phyloP scores from a whole-genome alignment of 2,888 invertebrate species.

The Andrena marginata region DNA sequence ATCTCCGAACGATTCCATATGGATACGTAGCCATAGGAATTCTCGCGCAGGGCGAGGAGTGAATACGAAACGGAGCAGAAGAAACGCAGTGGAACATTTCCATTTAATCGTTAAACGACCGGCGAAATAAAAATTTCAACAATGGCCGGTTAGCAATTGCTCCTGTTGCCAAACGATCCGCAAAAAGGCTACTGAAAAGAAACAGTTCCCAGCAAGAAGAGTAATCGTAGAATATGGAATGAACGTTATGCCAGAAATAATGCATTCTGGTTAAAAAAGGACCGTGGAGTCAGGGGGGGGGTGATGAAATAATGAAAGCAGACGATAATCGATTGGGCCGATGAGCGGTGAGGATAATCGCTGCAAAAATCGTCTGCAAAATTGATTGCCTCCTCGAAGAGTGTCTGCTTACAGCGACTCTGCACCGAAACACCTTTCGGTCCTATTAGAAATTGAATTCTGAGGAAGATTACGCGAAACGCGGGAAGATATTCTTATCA shows the following conservation, averaged over 20 bases:
- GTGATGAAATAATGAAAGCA: slow-evolving; percentile 1
- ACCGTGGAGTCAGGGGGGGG: neutral
- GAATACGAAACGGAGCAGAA: neutral
- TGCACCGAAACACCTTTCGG: neutral
- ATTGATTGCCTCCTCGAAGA: neutral
- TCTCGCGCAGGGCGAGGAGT: neutral
- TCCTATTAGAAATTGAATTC: neutral
- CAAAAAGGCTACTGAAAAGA: neutral
- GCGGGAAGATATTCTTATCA: too few relatives aligned
- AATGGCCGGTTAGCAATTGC: too few relatives aligned
- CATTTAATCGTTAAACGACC: slow-evolving; percentile 3
- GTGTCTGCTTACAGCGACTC: neutral
- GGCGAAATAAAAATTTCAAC: neutral
- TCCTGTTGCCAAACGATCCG: neutral
- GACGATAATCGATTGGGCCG: neutral
- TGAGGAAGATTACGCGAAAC: too few relatives aligned
- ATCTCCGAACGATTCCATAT: neutral
- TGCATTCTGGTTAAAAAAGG: neutral
- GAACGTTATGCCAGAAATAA: neutral
- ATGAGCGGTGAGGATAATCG: neutral
- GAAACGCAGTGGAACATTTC: neutral
- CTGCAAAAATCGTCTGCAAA: neutral
- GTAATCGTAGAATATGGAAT: neutral
- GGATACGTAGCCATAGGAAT: neutral
- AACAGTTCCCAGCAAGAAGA: neutral